A percentile compares a stretch with the other conserved stretches of the same genome.
Conservation (phyloP, 2,113 vertebrate genomes). For the Struthidea cinerea region DNA sequence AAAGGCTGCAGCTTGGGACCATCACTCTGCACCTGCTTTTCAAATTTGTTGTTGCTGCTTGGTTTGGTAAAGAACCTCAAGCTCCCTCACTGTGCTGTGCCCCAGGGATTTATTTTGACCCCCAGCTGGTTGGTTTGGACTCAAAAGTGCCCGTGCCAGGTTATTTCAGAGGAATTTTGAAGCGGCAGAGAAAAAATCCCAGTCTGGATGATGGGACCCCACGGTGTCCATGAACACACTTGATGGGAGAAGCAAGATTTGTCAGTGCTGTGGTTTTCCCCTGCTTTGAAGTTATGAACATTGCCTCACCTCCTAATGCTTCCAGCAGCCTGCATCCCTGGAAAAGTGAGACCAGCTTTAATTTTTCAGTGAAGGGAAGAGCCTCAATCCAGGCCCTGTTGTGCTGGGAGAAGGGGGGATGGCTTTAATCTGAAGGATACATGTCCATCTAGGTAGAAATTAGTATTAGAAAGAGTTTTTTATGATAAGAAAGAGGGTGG, state of each 20-base stretch:
- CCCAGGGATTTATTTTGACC: background rate
- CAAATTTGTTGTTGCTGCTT: background rate
- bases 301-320: background rate
- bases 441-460: fast-evolving
- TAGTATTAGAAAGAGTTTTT: background rate
- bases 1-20: background rate
- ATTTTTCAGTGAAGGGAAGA: background rate
- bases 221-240: fast-evolving
- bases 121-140: background rate
- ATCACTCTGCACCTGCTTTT: background rate
- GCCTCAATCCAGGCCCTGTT: fast-evolving
- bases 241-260: background rate
- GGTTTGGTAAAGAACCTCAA: background rate
- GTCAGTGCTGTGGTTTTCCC: background rate
- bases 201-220: fast-evolving
- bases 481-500: background rate
- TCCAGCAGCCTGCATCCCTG: background rate
- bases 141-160: fast-evolving
- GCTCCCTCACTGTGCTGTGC: fast-evolving
- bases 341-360: background rate
- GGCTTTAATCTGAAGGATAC: background rate
- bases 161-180: background rate
- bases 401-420: no score
- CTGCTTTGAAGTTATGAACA: background rate
- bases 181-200: background rate